phyloP scores from a whole-genome alignment of 2,113 vertebrate genomes.

The Sceloporus tristichus region DNA sequence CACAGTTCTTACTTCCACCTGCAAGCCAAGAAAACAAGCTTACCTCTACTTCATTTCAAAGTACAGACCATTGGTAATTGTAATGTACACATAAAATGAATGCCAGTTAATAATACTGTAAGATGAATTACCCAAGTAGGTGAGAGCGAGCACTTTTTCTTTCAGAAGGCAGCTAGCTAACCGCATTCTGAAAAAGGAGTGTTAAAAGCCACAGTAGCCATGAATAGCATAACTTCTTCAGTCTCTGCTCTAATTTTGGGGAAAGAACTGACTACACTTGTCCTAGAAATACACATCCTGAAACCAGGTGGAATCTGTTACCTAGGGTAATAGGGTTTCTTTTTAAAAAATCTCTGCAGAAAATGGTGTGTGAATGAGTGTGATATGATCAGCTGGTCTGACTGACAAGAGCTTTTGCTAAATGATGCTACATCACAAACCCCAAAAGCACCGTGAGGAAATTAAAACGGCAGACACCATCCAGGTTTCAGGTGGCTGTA shows the following conservation, averaged over 20 bases:
- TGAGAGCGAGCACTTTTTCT: not conserved
- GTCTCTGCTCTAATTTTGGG: not conserved
- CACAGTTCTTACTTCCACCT: not conserved
- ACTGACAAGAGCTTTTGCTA: not conserved
- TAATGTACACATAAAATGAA: not conserved
- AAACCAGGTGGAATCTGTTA: slow-evolving; percentile 13
- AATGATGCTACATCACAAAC: not conserved
- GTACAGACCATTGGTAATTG: not conserved
- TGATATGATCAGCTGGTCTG: not conserved
- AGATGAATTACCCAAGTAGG: slow-evolving; percentile 14
- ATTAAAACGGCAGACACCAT: not conserved
- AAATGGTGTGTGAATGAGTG: not conserved
- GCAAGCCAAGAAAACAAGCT: not conserved
- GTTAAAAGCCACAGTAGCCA: not conserved
- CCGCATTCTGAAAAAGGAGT: not conserved
- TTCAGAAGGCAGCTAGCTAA: slow-evolving; percentile 15
- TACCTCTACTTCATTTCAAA: not conserved
- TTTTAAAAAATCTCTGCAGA: not conserved
- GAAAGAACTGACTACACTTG: not conserved
- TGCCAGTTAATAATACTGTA: not conserved
- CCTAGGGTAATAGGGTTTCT: not conserved
- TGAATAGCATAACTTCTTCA: not conserved
- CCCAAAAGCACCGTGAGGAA: not conserved
- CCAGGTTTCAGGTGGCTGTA: not conserved
- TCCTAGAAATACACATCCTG: not conserved